phyloP scores from a whole-genome alignment of 2,888 invertebrate species.

The Petrolisthes cinctipes region DNA sequence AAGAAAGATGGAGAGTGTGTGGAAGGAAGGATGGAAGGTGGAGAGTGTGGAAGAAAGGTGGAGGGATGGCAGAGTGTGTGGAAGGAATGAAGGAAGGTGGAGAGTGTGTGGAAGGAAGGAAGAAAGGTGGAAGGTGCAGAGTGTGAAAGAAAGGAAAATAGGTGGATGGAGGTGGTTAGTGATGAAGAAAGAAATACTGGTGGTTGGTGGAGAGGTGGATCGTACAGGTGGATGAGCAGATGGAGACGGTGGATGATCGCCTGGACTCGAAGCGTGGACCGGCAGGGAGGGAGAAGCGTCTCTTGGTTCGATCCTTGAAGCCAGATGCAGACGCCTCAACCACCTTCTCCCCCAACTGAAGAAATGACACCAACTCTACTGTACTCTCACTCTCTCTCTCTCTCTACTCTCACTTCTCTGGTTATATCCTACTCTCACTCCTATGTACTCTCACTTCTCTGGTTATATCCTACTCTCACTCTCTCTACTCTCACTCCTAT shows the following conservation, averaged over 20 bases:
- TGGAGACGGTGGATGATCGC: conserved; percentile 68
- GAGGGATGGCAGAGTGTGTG: not conserved
- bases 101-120: not conserved
- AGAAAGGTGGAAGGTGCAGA: not conserved
- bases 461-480: too few species aligned
- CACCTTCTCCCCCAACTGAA: conserved; percentile 65
- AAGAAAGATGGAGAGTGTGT: not conserved
- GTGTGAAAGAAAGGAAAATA: not conserved
- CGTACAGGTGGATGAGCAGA: conserved; percentile 69
- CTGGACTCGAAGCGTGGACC: conserved; percentile 68
- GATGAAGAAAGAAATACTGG: conserved; percentile 15
- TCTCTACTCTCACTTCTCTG: too few species aligned
- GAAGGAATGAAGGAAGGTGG: not conserved
- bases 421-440: too few species aligned
- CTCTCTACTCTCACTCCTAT: too few species aligned
- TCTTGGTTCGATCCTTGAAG: conserved; percentile 69
- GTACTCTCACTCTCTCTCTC: too few species aligned
- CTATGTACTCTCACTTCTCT: too few species aligned
- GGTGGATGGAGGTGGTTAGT: conserved; percentile 6
- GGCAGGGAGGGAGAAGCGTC: conserved; percentile 69
- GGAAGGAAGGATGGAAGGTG: not conserved
- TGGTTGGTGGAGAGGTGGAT: not conserved
- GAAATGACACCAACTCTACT: not conserved
- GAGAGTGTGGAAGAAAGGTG: not conserved
- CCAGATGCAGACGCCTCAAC: conserved; percentile 66